phyloP scores from a whole-genome alignment of 2,888 invertebrate genomes.

The Leucoptera coffeella region DNA sequence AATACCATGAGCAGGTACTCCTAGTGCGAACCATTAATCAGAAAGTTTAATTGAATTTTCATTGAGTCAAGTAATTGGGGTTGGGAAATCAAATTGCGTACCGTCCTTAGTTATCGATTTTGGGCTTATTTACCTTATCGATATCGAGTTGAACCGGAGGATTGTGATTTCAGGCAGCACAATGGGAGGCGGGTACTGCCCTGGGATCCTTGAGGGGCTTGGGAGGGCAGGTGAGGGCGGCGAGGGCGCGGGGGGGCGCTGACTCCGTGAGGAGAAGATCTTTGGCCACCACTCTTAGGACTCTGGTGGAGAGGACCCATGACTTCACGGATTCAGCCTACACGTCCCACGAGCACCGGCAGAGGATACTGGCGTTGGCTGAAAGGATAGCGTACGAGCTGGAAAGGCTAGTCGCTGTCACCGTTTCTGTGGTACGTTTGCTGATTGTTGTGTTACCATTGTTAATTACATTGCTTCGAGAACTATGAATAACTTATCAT shows the following conservation, averaged over 20 bases:
- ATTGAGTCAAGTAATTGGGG: no score
- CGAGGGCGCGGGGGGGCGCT: slow-evolving; percentile 65
- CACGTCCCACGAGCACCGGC: slow-evolving; percentile 93
- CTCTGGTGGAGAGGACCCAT: slow-evolving; percentile 89
- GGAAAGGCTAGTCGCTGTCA: slow-evolving; percentile 81
- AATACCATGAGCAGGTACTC: no score
- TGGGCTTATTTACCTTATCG: background rate
- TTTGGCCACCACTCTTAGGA: slow-evolving; percentile 79
- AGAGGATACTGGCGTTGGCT: slow-evolving; percentile 85
- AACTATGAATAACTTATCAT: no score
- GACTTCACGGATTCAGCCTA: slow-evolving; percentile 99
- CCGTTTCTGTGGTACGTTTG: slow-evolving; percentile 81
- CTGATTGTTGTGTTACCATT: no score
- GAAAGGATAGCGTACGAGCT: slow-evolving; percentile 89
- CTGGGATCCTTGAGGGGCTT: slow-evolving; percentile 78
- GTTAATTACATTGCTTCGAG: no score
- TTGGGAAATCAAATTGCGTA: no score
- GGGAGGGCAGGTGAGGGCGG: slow-evolving; percentile 81
- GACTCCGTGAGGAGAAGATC: slow-evolving; percentile 64
- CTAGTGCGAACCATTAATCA: no score
- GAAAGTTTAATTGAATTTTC: no score
- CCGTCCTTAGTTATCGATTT: no score
- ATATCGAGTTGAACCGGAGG: background rate
- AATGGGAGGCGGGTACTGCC: slow-evolving; percentile 62
- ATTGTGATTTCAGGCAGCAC: slow-evolving; percentile 24